Evolutionary conservation across 30 jellyfish, hydroid and myxozoan species (phyloP), one percentile per base, ranked within the genome.

Genomic region (Nemopilema nomurai): DNA sequence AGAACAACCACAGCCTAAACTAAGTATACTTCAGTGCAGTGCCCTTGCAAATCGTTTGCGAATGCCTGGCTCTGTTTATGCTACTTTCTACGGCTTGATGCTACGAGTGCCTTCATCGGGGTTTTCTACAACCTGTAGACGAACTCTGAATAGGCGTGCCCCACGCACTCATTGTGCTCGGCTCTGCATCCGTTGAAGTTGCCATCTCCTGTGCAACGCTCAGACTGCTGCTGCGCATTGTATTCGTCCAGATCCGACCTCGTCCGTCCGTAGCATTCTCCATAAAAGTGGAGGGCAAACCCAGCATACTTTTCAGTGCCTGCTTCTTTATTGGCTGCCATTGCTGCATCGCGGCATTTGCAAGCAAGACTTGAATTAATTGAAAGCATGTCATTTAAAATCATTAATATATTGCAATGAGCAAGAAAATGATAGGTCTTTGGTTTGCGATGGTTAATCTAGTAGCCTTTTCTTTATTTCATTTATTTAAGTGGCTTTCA

Each of bases 181-280:
- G 29, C 87, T 23, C 19, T 18, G 65, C 87, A 77, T 1, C 29
- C 67, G 7, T 53, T 77, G 66, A 4, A 77, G 1, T 53, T 57
- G 24, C 28, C 67, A 30, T 77, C 87, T 1, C 87, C 87, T 18
- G 67, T 57, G 22, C 87, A 77, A 4, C 50, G 28, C 7, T 26
- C 25, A 1, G 87, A 77, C 8, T 13, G 66, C 19, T 6, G 65
- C 27, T 26, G 27, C 1, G 1, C 16, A 8, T 23, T 0, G 22
- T 51, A 77, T 1, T 64, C 32, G 29, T 57, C 77, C 24, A 77
- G 19, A 28, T 77, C 77, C 0, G 4, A 0, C 32, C 25, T 30
- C 6, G 87, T 52, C 27, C 65, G 31, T 27, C 87, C 87, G 76
- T 77, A 77, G 50, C 87, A 77, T 62, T 77, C 87, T 18, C 87